phyloP scores from a whole-genome alignment of 2,888 invertebrate genomes.

The Metopia argyrocephala region DNA sequence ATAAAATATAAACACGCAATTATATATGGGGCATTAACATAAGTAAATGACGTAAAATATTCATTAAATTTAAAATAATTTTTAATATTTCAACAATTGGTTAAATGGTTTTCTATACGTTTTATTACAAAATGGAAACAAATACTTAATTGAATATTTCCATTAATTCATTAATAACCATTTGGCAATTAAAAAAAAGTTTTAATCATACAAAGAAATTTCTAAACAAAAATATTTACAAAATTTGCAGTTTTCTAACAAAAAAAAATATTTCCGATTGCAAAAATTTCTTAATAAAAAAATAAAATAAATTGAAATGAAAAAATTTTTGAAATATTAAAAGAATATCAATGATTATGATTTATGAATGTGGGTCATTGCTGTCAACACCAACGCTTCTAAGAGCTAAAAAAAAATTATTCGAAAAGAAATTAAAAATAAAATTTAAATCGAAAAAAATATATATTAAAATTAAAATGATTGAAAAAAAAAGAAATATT shows the following conservation, averaged over 20 bases:
- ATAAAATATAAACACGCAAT: too few relatives aligned
- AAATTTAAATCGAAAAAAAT: neutral
- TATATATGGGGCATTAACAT: too few relatives aligned
- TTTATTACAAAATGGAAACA: too few relatives aligned
- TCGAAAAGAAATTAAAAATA: neutral
- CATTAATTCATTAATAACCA: conserved; percentile 16
- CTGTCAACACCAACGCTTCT: conserved; percentile 69
- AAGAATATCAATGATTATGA: conserved; percentile 67
- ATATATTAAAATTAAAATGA: neutral
- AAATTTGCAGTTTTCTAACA: neutral
- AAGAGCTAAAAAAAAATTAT: conserved; percentile 21
- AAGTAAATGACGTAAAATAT: too few relatives aligned
- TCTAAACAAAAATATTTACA: conserved; percentile 2
- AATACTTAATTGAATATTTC: conserved; percentile 20
- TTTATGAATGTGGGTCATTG: conserved; percentile 76
- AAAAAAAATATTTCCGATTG: conserved; percentile 8
- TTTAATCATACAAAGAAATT: neutral
- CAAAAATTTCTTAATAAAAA: conserved; percentile 23
- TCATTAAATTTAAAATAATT: too few relatives aligned
- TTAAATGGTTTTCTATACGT: too few relatives aligned
- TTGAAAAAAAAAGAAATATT: neutral
- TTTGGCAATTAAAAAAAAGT: conserved; percentile 27
- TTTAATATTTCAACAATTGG: too few relatives aligned
- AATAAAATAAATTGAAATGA: neutral
- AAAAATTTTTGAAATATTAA: conserved; percentile 24